Evolutionary conservation across 1,140 invertebrate genomes (phyloP), one percentile per base, ranked within the genome.

Genomic region (Drosophila suzukii): DNA sequence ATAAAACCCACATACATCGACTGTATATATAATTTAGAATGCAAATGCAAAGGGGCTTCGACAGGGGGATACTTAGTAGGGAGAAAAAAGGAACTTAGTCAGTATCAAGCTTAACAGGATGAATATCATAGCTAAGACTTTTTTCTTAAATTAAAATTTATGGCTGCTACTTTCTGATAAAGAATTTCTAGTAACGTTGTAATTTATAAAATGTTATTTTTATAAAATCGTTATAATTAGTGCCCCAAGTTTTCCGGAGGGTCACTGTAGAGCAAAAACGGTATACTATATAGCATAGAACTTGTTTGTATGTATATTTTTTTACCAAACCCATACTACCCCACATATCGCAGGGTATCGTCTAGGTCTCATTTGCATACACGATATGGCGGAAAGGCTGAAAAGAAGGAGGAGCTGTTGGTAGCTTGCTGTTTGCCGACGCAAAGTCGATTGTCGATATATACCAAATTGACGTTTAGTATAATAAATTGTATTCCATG

Each of bases 401-500:
- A 34, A 32, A 51, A 53, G 62, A 24, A 47, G 55, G 61, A 50
- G 27, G 20, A 75, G 50, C 47, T 50, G 58, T 20, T 53, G 41
- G 34, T 51, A 50, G 51, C 27, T 73, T 72, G 51, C 50, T 78
- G 78, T 83, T 86, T 76, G 78, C 56, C 53, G 49, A 66, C 47
- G 62, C 67, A 68, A 83, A 83, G 84, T 86, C 67, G 79, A 83
- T 86, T 74, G 60, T 46, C 75, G 78, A 74, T 85, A 85, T 68
- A 75, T 68, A 75, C 72, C 39, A 86, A 86, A 88, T 86, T 86
- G 83, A 89, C 83, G 81, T 86, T 86, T 88, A 83, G 83, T 76
- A 81, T 86, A 86, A 86, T 86, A 88, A 79, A 86, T 82, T 86
- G 77, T 76, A 70, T 67, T 58, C 46, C 67, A 50, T 86, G 55